Conservation (phyloP, 2,797 vertebrate species). For the Pogonophryne albipinna region DNA sequence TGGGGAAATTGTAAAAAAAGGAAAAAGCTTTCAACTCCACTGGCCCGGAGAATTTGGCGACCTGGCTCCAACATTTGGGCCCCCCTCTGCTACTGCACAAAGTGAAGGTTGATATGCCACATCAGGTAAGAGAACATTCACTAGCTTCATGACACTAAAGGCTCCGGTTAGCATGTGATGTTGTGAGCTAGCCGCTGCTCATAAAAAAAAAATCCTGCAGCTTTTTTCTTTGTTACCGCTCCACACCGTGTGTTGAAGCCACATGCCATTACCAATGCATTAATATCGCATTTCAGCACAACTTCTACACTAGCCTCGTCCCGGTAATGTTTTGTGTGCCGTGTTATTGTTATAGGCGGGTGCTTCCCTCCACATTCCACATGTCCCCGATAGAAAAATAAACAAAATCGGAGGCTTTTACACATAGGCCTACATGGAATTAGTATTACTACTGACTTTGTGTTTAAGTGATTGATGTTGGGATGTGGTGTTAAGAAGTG, state of each 20-base stretch:
- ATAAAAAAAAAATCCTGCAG: constrained; percentile 10
- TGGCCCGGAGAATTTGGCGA: constrained; percentile 48
- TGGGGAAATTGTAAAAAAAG: constrained; percentile 44
- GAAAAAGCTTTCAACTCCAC: constrained; percentile 47
- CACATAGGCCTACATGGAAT: background rate
- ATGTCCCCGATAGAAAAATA: constrained; percentile 27
- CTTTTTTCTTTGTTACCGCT: constrained; percentile 45
- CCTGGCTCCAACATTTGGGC: constrained; percentile 54
- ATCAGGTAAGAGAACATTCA: constrained; percentile 74
- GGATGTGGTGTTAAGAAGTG: constrained; percentile 19
- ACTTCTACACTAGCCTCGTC: constrained; percentile 33
- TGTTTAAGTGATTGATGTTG: background rate
- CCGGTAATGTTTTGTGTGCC: constrained; percentile 44
- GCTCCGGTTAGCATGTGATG: constrained; percentile 28
- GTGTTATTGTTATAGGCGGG: constrained; percentile 66
- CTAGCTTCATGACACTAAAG: background rate
- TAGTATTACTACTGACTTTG: background rate
- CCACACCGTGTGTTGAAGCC: constrained; percentile 27
- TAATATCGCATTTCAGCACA: constrained; percentile 42
- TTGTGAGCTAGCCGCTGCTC: constrained; percentile 35
- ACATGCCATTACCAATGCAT: constrained; percentile 46
- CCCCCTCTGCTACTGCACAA: constrained; percentile 48
- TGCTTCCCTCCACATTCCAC: constrained; percentile 75
- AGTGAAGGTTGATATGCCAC: constrained; percentile 79
- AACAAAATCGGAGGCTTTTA: background rate